These are phyloP conservation scores for Peucedramus taeniatus DNA, from an alignment of 2,113 vertebrate genomes.

Conservation along the genomic window DNA sequence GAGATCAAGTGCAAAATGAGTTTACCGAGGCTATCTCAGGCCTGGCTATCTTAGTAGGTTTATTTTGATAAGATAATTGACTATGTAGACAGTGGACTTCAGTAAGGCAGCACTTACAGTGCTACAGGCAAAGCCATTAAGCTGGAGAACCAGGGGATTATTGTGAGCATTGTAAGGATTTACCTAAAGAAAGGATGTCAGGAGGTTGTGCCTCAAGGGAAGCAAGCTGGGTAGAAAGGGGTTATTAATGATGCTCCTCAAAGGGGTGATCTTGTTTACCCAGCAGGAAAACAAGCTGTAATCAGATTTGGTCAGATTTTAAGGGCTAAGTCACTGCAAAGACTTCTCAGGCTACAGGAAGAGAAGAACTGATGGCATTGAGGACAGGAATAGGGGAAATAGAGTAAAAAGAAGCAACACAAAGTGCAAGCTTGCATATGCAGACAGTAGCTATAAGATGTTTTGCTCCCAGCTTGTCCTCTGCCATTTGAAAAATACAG, in stretches of 20 bases:
- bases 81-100: background rate
- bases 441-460: background rate
- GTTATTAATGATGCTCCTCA: background rate
- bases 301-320: background rate
- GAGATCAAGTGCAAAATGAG: background rate
- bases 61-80: constrained; percentile 25
- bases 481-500: background rate
- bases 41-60: background rate
- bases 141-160: background rate
- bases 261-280: background rate
- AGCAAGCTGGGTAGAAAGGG: background rate
- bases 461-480: background rate
- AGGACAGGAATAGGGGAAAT: background rate
- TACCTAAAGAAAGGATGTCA: constrained; percentile 2
- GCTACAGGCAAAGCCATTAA: constrained; percentile 8
- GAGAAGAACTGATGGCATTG: background rate
- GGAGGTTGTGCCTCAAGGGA: background rate
- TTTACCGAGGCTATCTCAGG: background rate
- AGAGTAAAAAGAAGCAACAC: background rate
- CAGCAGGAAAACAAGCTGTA: background rate
- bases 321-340: background rate
- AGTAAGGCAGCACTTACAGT: background rate
- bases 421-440: background rate
- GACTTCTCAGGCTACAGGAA: background rate
- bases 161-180: background rate